These are phyloP conservation scores for Julus scanicus DNA, from an alignment of 2,888 invertebrate genomes.

Conservation along the genomic window DNA sequence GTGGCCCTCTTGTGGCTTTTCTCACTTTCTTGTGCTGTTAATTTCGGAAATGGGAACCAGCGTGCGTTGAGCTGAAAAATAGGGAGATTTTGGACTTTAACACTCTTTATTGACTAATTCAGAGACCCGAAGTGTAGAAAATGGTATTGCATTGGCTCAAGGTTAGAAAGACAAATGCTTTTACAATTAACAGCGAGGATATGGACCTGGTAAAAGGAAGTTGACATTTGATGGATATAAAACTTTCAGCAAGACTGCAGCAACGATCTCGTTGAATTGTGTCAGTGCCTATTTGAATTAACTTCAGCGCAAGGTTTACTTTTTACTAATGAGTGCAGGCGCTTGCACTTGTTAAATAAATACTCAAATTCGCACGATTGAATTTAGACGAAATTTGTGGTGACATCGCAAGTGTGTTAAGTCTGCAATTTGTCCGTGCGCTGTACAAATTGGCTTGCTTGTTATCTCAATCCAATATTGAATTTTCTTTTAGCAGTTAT, in stretches of 20 bases:
- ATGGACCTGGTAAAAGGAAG: background rate
- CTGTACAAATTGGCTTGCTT: too few relatives aligned
- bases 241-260: background rate
- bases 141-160: background rate
- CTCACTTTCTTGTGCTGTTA: background rate
- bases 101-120: background rate
- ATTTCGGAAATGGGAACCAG: background rate
- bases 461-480: too few relatives aligned
- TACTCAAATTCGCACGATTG: too few relatives aligned
- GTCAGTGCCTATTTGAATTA: background rate
- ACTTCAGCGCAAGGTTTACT: too few relatives aligned
- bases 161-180: background rate
- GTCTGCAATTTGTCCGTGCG: too few relatives aligned
- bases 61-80: constrained; percentile 6
- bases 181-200: background rate
- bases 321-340: too few relatives aligned
- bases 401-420: too few relatives aligned
- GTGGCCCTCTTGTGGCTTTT: constrained; percentile 15
- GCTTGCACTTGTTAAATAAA: too few relatives aligned
- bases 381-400: too few relatives aligned
- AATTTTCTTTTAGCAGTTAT: too few relatives aligned
- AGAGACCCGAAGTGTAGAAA: background rate
- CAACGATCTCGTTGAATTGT: background rate
- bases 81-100: constrained; percentile 33
- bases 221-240: background rate